Evolutionary conservation across 1,140 invertebrate species (phyloP).

Genomic region (Asobara japonica): DNA sequence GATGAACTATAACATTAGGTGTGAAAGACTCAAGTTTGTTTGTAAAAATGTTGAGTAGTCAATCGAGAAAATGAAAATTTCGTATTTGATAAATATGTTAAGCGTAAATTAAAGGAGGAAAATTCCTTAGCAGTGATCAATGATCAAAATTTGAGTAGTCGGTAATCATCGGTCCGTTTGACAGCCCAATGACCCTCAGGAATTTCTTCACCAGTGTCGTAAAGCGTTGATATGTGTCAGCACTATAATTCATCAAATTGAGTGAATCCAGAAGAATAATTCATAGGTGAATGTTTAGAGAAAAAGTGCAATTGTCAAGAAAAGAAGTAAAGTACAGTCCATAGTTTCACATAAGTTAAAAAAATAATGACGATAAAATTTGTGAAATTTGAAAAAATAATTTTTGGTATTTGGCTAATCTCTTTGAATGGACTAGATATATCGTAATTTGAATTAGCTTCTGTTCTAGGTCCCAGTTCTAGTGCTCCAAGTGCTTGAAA

Average conservation of each 20-base stretch:
- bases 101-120: background rate
- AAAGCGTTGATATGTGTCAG: background rate
- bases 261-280: slow-evolving; percentile 4
- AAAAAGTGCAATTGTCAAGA: background rate
- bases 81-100: background rate
- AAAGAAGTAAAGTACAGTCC: background rate
- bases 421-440: too few species aligned
- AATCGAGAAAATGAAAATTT: background rate
- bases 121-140: background rate
- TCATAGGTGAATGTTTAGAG: background rate
- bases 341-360: background rate
- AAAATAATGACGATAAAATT: too few species aligned
- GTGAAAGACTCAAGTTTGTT: slow-evolving; percentile 11
- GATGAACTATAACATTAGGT: slow-evolving; percentile 15
- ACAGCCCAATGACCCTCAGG: background rate
- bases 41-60: slow-evolving; percentile 3
- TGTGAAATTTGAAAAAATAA: too few species aligned
- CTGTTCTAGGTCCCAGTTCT: too few species aligned
- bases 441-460: too few species aligned
- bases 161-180: background rate
- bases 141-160: slow-evolving; percentile 5
- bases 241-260: background rate
- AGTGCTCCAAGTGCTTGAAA: too few species aligned
- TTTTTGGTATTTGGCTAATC: too few species aligned
- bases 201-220: background rate